Evolutionary conservation across 2,888 invertebrate species (phyloP), one percentile per base, ranked within the genome.

Genomic region (Zaprionus bogoriensis): DNA sequence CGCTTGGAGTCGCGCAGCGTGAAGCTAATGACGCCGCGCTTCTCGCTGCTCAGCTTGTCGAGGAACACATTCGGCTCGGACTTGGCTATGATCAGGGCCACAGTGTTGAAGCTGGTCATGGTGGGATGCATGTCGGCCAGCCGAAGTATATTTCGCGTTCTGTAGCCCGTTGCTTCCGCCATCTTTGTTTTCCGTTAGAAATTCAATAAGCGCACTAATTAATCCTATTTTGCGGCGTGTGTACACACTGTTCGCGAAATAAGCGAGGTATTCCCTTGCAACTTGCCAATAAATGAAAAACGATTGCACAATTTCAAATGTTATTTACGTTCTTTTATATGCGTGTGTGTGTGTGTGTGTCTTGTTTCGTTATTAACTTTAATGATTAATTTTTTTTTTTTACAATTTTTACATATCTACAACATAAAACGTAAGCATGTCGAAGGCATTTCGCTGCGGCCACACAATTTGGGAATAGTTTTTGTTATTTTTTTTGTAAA

Each of bases 1-100:
- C 92, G 89, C 14, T 93, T 92, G 0, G 95, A 94, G 91, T 96
- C 96, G 67, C 96, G 92, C 22, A 96, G 70, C 0, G 96, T 96
- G 70, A 96, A 95, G 53, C 93, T 94, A 91, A 95, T 95, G 0
- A 96, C 96, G n/a, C 93, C 95, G 71, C 94, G 92, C 25, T 91
- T 90, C 55, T 92, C 92, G 2, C 91, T 91, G 14, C 67, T 76
- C 6, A 87, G 66, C 52, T 84, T 89, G 27, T 84, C 77, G 20
- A 81, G 48, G 53, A 91, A 91, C 0, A 87, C 50, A 58, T 92
- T 92, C 2, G 94, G 93, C 67, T 92, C 92, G 74, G 92, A 93
- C 90, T 95, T 95, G 2, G 93, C 93, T 67, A 82, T 65, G 4
- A 95, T 94, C 41, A 95, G 92, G 22, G 94, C 92, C 7, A 92